Base-by-base conservation (phyloP, 2,888 invertebrate species). In the Prenolepis imparis region DNA sequence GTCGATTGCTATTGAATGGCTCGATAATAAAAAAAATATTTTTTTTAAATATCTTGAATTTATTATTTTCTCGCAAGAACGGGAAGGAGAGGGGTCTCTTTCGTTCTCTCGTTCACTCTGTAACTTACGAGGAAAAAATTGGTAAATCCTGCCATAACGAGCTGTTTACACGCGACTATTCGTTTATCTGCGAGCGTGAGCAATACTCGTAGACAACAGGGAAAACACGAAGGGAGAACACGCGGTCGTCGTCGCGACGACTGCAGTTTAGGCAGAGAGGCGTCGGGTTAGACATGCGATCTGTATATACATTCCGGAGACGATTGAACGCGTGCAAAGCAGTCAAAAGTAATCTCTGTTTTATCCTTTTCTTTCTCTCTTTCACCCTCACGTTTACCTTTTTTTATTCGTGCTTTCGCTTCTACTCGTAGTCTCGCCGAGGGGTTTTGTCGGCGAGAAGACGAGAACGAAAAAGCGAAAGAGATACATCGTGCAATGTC, bases 311-410 rank as follows among this genome's bases (percentile, higher is more conserved):
- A 83, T 75, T 80, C 61, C 82, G 73, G 75, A 82, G 81, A 74
- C 87, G 87, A 90, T 89, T 89, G 89, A 86, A 89, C 82, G 86
- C 83, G 86, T 84, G 90, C 87, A 84, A 88, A 86, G 86, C 85
- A 85, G 88, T 86, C 88, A 84, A 87, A 88, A 84, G 88, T 87
- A 88, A 88, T 90, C 88, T 84, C 87, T 55, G 61, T 77, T 70
- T 73, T 39, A 55, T 85, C 66, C 74, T 74, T 80, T 80, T 67
- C 66, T 86, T 70, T 83, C 41, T 48, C 36, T 0, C 24, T 67
- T 41, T 15, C 74, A 36, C 32, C 24, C 55, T 21, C 18, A 8
- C 18, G 48, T 36, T 67, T 36, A 0, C 5, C 68, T 44, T 74
- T 74, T n/a, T 74, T 68, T 55, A 75, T 12, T 21, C 36, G 75